Conservation (phyloP, 2,888 invertebrate species). For the Hyles lineata region DNA sequence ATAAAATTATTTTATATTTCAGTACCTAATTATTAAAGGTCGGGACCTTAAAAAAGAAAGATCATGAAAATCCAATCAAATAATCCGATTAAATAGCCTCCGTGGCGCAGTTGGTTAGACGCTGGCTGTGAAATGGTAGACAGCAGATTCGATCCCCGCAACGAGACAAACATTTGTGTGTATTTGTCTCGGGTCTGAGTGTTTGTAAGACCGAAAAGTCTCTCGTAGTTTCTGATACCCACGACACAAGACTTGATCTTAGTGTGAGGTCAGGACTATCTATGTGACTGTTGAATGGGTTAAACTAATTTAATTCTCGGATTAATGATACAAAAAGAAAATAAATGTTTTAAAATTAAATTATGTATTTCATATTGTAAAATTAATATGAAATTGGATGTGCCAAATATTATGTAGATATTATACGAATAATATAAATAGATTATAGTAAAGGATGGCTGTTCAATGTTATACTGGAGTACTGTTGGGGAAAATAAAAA, state of each 20-base stretch:
- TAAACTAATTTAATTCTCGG: neutral
- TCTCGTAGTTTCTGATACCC: too few relatives aligned
- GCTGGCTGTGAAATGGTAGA: too few relatives aligned
- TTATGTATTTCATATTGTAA: neutral
- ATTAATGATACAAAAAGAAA: neutral
- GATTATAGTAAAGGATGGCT: constrained; percentile 55
- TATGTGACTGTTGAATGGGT: too few relatives aligned
- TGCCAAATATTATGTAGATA: constrained; percentile 46
- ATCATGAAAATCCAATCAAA: neutral
- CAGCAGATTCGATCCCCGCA: too few relatives aligned
- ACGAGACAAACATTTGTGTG: too few relatives aligned
- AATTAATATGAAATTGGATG: constrained; percentile 22
- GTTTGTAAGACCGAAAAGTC: too few relatives aligned
- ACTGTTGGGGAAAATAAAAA: constrained; percentile 32
- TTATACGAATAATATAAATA: constrained; percentile 39
- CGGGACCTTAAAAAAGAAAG: neutral
- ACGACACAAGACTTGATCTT: too few relatives aligned
- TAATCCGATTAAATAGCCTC: neutral
- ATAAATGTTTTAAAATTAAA: neutral
- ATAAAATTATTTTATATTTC: too few relatives aligned
- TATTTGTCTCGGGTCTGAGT: too few relatives aligned
- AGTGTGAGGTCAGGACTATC: too few relatives aligned
- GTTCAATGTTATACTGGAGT: constrained; percentile 48
- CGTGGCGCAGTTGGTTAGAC: too few relatives aligned
- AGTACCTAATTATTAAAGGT: too few relatives aligned